Evolutionary conservation across 2,888 invertebrate genomes (phyloP).

Genomic region (Apocheima hispidaria): DNA sequence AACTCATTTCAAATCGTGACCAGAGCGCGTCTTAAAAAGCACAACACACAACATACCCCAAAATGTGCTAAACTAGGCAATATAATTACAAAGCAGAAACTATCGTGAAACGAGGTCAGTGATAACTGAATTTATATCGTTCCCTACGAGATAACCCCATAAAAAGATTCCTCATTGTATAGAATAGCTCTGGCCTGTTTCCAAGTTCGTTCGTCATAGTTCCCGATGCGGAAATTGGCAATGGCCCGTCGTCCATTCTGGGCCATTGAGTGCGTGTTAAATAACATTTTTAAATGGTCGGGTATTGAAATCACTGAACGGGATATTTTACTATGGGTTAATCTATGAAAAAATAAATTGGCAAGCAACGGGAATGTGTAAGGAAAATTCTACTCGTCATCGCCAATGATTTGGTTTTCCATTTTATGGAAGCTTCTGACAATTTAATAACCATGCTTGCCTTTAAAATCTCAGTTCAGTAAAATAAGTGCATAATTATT

Average conservation of each 20-base stretch:
- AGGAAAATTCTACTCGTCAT: neutral
- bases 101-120: slow-evolving; percentile 49
- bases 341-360: neutral
- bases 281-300: slow-evolving; percentile 45
- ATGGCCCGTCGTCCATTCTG: slow-evolving; percentile 43
- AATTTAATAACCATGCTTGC: no score
- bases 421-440: neutral
- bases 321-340: neutral
- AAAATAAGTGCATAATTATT: no score
- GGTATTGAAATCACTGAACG: slow-evolving; percentile 20
- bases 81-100: slow-evolving; percentile 35
- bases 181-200: slow-evolving; percentile 64
- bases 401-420: neutral
- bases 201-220: slow-evolving; percentile 65
- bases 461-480: no score
- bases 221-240: slow-evolving; percentile 52
- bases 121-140: slow-evolving; percentile 45
- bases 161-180: slow-evolving; percentile 63
- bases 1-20: no score
- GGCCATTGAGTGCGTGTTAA: slow-evolving; percentile 52
- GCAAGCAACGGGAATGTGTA: neutral
- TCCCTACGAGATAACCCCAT: slow-evolving; percentile 43
- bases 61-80: slow-evolving; percentile 27
- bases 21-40: no score
- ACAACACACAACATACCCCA: slow-evolving; percentile 2